Evolutionary conservation across 2,888 invertebrate species (phyloP), one percentile per base, ranked within the genome.

Genomic region (Chalcosyrphus nemorum): DNA sequence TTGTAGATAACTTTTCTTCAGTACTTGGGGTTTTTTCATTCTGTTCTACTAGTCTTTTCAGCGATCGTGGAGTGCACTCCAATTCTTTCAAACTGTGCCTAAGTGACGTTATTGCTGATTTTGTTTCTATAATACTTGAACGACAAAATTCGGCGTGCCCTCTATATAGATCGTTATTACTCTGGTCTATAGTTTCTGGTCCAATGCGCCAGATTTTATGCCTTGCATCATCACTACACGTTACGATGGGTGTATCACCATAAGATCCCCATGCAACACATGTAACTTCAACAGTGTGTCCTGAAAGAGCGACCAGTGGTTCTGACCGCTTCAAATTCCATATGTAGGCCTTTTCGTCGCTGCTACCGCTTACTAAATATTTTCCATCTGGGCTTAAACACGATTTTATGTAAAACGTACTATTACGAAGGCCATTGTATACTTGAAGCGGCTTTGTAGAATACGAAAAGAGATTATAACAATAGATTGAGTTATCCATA

Each of bases 331-430:
- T 92, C 0, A 95, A 93, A 89, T 94, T 95, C 97, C 98, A 98
- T 66, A 98, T 94, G 89, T 97, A 97, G 0, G 97, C 97, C 87
- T 94, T 93, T 87, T 95, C 95, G 91, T 97, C 97, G 88, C 96
- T 96, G 87, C 97, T 97, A n/a, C 98, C 98, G 90, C 97, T 97
- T 0, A 97, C 92, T 24, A 98, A 92, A 91, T 96, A 98, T 84
- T 93, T 92, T 3, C 96, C 95, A 91, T 97, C 97, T 0, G 95
- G 94, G 89, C 96, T 97, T 29, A 98, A 92, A 82, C 95, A 93
- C 0, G 96, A 94, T 91, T 97, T 97, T 35, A 98, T 95, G 91
- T 96, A 98, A 92, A 96, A 97, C 0, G 96, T 95, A 68, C 94
- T 93, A 90, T 95, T 96, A 87, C 95, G 93, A 90, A 97, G 95